Percentiles rank a stretch among this genome's conserved stretches.
Evolutionary conservation across 2,113 vertebrate genomes (phyloP).

Genomic region (Coptodon rendalli): DNA sequence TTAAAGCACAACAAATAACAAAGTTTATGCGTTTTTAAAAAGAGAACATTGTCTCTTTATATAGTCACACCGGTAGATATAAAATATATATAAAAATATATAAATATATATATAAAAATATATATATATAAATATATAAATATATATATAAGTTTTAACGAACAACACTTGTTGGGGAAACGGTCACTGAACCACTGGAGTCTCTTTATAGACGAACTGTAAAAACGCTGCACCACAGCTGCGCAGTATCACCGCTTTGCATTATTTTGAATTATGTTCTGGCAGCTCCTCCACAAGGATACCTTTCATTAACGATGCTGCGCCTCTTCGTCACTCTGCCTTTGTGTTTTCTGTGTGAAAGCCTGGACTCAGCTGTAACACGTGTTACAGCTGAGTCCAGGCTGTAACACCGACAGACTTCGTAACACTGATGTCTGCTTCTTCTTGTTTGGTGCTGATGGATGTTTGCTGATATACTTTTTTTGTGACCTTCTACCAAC

Average conservation of each 20-base stretch:
- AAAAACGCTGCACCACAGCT: no score
- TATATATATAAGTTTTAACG: not conserved
- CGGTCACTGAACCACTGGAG: no score
- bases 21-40: not conserved
- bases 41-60: not conserved
- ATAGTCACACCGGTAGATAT: not conserved
- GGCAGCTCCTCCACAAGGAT: no score
- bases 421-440: rapidly evolving
- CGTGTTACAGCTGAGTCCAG: no score
- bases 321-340: not conserved
- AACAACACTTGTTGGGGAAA: not conserved
- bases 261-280: no score
- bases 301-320: not conserved
- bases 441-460: not conserved
- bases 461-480: not conserved
- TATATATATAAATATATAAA: not conserved
- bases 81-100: not conserved
- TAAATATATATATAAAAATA: no score
- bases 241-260: no score
- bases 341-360: not conserved
- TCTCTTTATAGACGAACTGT: no score
- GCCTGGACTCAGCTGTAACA: not conserved
- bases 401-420: not conserved
- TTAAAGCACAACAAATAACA: not conserved
- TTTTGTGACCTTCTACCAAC: not conserved